Evolutionary conservation across 2,113 vertebrate species (phyloP).

Genomic region (Lonchura striata): DNA sequence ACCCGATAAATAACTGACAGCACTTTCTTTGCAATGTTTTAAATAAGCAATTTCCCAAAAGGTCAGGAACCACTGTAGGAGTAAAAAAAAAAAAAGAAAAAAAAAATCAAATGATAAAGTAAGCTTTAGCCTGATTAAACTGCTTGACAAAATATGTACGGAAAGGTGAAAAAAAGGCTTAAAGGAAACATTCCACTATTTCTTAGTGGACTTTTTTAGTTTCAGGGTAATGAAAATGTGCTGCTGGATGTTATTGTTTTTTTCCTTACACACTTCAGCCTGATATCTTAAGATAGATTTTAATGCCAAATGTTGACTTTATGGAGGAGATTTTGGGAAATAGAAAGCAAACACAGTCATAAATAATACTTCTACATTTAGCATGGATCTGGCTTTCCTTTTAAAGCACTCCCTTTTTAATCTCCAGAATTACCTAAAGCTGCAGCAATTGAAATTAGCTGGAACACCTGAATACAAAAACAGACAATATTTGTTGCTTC

Average conservation of each 20-base stretch:
- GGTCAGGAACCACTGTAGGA: neutral
- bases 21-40: constrained; percentile 31
- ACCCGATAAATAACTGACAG: constrained; percentile 38
- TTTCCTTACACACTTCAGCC: neutral
- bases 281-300: neutral
- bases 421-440: neutral
- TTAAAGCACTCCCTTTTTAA: neutral
- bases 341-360: neutral
- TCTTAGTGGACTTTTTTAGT: neutral
- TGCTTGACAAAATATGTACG: neutral
- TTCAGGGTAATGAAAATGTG: constrained; percentile 22
- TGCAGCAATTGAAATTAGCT: neutral
- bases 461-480: neutral
- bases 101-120: neutral
- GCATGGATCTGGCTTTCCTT: neutral
- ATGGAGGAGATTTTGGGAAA: constrained; percentile 6
- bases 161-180: neutral
- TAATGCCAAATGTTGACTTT: constrained; percentile 8
- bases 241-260: neutral
- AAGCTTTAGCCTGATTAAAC: constrained; percentile 54
- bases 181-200: neutral
- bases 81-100: neutral
- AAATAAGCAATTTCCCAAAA: constrained; percentile 38
- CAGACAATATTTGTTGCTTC: neutral
- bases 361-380: constrained; percentile 12